Conservation (phyloP, 2,888 invertebrate species). For the Rhopalosiphum nymphaeae region DNA sequence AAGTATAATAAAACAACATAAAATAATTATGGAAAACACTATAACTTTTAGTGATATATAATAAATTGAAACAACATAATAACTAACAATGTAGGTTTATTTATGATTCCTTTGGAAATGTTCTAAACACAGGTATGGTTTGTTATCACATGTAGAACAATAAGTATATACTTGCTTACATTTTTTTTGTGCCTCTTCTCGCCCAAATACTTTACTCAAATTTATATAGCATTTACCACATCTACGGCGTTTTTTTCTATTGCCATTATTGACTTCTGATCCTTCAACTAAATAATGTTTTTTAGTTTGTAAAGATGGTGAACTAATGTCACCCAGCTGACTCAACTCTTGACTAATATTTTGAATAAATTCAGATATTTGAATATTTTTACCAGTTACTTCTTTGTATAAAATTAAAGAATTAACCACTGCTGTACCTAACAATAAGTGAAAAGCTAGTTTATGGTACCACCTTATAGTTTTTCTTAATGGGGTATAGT, state of each 20-base stretch:
- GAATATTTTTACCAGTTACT: neutral
- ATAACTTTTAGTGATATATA: conserved; percentile 6
- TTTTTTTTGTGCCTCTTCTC: conserved; percentile 27
- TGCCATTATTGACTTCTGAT: conserved; percentile 20
- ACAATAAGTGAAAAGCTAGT: conserved; percentile 16
- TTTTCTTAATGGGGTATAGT: conserved; percentile 9
- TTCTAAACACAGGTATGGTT: no score
- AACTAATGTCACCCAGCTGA: neutral
- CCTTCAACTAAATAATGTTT: conserved; percentile 30
- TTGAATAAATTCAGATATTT: conserved; percentile 5
- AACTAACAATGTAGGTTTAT: neutral
- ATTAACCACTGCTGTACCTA: neutral
- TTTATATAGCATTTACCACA: conserved; percentile 21
- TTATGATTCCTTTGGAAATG: no score
- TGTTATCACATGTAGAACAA: neutral
- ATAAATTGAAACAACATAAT: conserved; percentile 10
- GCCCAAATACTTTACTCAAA: conserved; percentile 11
- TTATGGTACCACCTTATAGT: conserved; percentile 11
- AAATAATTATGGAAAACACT: conserved; percentile 14
- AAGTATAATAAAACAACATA: conserved; percentile 18
- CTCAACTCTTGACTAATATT: conserved; percentile 22
- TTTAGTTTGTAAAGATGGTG: conserved; percentile 19
- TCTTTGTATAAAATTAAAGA: neutral
- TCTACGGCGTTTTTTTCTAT: conserved; percentile 21
- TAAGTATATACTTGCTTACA: conserved; percentile 24